Conservation (phyloP, 2,113 vertebrate genomes). For the Pleuronectes platessa region DNA sequence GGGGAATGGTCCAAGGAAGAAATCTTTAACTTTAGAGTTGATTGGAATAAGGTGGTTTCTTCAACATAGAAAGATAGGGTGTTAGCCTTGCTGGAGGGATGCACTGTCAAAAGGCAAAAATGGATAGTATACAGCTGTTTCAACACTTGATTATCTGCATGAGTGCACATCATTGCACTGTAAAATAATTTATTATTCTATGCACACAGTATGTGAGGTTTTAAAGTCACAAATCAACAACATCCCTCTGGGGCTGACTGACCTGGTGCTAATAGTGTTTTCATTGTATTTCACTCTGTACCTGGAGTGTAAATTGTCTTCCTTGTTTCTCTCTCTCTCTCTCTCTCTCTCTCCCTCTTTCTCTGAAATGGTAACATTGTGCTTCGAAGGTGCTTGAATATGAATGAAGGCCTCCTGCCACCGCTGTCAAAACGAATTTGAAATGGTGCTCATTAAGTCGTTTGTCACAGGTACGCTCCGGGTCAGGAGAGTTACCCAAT, state of each 20-base stretch:
- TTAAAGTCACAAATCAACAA: too few species aligned
- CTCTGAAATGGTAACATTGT: slow-evolving; percentile 17
- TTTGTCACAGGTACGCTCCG: slow-evolving; percentile 7
- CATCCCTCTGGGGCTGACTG: too few species aligned
- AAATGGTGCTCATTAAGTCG: slow-evolving; percentile 36
- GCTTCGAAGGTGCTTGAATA: slow-evolving; percentile 42
- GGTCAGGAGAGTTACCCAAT: slow-evolving; percentile 23
- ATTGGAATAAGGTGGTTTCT: too few species aligned
- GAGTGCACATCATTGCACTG: neutral
- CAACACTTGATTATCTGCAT: too few species aligned
- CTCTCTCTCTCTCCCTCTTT: neutral
- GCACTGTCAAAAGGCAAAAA: neutral
- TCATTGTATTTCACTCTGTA: too few species aligned
- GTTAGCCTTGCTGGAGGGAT: too few species aligned
- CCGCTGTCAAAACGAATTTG: slow-evolving; percentile 54
- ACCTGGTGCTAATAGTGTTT: too few species aligned
- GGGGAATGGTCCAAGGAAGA: too few species aligned
- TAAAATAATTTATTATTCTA: neutral
- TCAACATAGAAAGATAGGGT: too few species aligned
- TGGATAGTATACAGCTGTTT: neutral
- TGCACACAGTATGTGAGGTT: too few species aligned
- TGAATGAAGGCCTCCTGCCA: slow-evolving; percentile 51
- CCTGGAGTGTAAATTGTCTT: slow-evolving; percentile 9
- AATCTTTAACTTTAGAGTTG: too few species aligned
- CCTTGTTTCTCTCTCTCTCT: neutral